phyloP scores from a whole-genome alignment of 2,797 vertebrate genomes.

The Thaleichthys pacificus region DNA sequence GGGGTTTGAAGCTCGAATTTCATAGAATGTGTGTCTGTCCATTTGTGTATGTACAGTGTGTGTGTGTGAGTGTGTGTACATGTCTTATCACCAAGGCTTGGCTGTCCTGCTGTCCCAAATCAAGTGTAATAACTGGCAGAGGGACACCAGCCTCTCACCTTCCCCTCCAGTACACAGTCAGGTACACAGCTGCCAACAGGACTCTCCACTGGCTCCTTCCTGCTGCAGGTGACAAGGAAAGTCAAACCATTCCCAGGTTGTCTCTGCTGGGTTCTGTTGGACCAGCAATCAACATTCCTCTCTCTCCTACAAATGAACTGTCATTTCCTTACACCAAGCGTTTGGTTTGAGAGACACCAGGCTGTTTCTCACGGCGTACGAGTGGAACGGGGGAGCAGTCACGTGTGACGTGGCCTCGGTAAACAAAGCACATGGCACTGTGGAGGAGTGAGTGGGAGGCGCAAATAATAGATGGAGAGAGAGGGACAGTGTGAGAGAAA shows the following conservation, averaged over 20 bases:
- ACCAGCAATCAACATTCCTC: constrained; percentile 5
- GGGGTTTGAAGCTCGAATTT: background rate
- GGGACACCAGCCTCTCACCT: no score
- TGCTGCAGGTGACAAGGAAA: no score
- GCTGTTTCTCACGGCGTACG: background rate
- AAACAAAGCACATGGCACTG: background rate
- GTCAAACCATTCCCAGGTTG: no score
- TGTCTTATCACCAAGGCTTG: background rate
- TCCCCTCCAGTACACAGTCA: no score
- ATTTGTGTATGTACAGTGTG: background rate
- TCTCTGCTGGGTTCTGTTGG: background rate
- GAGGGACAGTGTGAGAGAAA: background rate
- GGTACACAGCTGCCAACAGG: no score
- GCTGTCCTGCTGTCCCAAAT: background rate
- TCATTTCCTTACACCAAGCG: background rate
- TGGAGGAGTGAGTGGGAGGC: constrained; percentile 12
- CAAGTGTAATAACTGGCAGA: background rate
- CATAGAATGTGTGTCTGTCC: background rate
- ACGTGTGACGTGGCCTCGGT: background rate
- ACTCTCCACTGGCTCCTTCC: no score
- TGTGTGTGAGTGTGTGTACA: background rate
- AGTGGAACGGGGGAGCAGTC: no score
- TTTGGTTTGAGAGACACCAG: background rate
- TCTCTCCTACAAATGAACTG: background rate
- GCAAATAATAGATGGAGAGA: constrained; percentile 19